Percentiles rank a stretch among this genome's conserved stretches.
Conservation (phyloP, 2,113 vertebrate genomes). For the Tragelaphus imberbis region DNA sequence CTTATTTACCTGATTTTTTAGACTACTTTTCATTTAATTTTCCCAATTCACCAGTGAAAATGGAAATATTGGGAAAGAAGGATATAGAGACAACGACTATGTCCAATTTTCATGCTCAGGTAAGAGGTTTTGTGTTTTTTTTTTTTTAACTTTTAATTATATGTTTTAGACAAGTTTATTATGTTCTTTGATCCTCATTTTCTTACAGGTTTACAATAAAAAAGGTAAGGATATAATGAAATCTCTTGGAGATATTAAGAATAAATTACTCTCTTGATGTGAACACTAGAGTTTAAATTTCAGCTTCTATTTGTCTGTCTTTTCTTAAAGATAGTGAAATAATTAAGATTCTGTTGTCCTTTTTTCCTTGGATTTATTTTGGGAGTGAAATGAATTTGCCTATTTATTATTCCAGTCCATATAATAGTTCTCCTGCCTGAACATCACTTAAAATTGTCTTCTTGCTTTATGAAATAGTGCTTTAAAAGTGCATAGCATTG, state of each 20-base stretch:
- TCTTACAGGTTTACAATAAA: constrained; percentile 21
- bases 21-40: constrained; percentile 99
- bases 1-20: constrained; percentile 96
- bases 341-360: not conserved
- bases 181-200: constrained; percentile 41
- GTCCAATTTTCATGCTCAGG: constrained; percentile 98
- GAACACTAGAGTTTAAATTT: constrained; percentile 15
- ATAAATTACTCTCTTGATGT: constrained; percentile 4
- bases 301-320: not conserved
- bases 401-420: not conserved
- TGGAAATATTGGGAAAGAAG: constrained; percentile 99
- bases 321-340: constrained; percentile 37
- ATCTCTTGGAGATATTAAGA: not conserved
- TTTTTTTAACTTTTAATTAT: constrained; percentile 59
- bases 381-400: not conserved
- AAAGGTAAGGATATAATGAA: constrained; percentile 42
- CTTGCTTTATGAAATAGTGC: not conserved
- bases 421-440: not conserved
- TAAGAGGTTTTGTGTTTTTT: constrained; percentile 81
- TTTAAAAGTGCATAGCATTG: not conserved
- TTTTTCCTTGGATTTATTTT: not conserved
- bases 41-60: constrained; percentile 97
- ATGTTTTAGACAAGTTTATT: constrained; percentile 37
- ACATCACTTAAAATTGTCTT: constrained; percentile 26
- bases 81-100: constrained; percentile 99